These are phyloP conservation scores for Pelecanus crispus DNA, from an alignment of 2,113 vertebrate species.

Conservation along the genomic window DNA sequence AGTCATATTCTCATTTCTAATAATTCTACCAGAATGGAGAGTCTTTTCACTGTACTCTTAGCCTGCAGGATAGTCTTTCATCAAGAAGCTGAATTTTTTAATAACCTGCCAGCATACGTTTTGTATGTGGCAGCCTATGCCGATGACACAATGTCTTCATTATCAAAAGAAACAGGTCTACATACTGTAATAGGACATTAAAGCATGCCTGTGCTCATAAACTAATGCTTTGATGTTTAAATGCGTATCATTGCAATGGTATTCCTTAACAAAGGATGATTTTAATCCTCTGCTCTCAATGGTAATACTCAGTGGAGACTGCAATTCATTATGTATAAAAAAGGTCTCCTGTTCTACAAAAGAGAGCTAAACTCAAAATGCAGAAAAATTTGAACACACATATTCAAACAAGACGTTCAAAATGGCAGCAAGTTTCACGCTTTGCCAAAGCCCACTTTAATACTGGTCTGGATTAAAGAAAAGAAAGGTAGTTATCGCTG, in stretches of 20 bases:
- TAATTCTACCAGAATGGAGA: conserved; percentile 78
- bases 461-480: neutral
- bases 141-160: conserved; percentile 76
- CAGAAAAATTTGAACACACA: neutral
- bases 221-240: conserved; percentile 74
- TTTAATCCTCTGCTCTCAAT: conserved; percentile 57
- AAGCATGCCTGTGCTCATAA: conserved; percentile 73
- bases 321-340: neutral
- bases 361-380: conserved; percentile 6
- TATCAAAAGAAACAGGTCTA: conserved; percentile 76
- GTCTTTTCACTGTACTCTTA: conserved; percentile 75
- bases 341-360: neutral
- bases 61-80: conserved; percentile 85
- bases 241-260: conserved; percentile 37
- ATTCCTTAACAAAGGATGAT: conserved; percentile 64
- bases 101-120: conserved; percentile 82
- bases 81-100: conserved; percentile 82
- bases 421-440: neutral
- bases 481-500: neutral
- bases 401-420: neutral
- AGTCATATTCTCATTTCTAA: conserved; percentile 82
- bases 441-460: neutral
- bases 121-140: conserved; percentile 66
- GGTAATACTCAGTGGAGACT: neutral
- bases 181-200: conserved; percentile 72